Evolutionary conservation across 2,888 invertebrate genomes (phyloP), one percentile per base, ranked within the genome.

Genomic region (Tribolium freemani): DNA sequence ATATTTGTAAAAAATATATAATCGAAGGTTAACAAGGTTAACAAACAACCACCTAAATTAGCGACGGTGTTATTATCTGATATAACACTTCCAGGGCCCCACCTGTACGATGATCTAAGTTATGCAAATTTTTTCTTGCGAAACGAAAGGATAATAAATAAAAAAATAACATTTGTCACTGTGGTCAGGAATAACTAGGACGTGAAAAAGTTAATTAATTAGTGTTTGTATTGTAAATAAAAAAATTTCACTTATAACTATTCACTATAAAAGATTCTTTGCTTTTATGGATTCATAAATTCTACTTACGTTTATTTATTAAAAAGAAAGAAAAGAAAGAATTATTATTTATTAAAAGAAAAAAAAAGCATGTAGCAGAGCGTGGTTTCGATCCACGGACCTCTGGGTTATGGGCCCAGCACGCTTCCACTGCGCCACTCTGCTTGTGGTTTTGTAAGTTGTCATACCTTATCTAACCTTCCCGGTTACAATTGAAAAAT

Each of bases 311-410:
- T n/a, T n/a, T n/a, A n/a, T n/a, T n/a, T n/a, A n/a, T n/a, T n/a
- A n/a, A n/a, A n/a, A n/a, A n/a, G n/a, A n/a, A n/a, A n/a, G n/a
- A n/a, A n/a, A n/a, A n/a, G n/a, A n/a, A n/a, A n/a, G n/a, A n/a
- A n/a, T n/a, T n/a, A n/a, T n/a, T n/a, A n/a, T n/a, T n/a, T n/a
- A n/a, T n/a, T n/a, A n/a, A n/a, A n/a, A n/a, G n/a, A n/a, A n/a
- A n/a, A n/a, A 56, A 67, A 67, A 67, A 30, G 21, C 26, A 48
- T 60, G 10, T 91, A 91, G 91, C 91, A 91, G 91, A 92, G 92
- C 93, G 92, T 93, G 92, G 93, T 93, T 93, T 93, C 93, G 92
- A 93, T 93, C 93, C 92, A 94, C 94, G 93, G 93, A 94, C 92
- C 94, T 94, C 94, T 94, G 93, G 93, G 92, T 93, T 93, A 93